These are phyloP conservation scores for Copidosoma floridanum DNA, from an alignment of 1,140 invertebrate species.

Conservation along the genomic window DNA sequence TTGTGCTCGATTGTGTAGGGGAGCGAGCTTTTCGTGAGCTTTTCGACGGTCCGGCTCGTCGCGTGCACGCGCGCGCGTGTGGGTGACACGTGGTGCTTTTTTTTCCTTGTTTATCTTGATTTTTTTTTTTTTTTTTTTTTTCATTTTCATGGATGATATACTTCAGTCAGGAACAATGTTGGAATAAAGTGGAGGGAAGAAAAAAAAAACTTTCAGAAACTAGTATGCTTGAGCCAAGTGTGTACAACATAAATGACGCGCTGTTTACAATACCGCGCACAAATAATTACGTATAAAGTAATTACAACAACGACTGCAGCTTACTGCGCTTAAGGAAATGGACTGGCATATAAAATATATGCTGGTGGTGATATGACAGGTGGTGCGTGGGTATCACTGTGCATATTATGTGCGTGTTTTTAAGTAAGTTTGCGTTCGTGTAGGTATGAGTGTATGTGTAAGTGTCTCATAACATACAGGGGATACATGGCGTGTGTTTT, in stretches of 20 bases:
- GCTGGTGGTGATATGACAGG: neutral
- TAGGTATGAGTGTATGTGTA: neutral
- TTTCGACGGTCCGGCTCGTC: neutral
- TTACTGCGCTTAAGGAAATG: slow-evolving; percentile 19
- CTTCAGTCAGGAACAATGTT: neutral
- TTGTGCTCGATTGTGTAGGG: too few species aligned
- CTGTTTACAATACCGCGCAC: slow-evolving; percentile 17
- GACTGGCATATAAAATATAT: too few species aligned
- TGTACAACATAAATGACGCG: slow-evolving; percentile 23
- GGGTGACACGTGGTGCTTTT: neutral
- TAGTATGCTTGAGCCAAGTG: too few species aligned
- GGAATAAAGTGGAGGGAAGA: too few species aligned
- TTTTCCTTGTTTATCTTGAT: too few species aligned
- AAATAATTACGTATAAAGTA: slow-evolving; percentile 26
- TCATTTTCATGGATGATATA: neutral
- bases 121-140: neutral
- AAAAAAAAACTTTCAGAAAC: too few species aligned
- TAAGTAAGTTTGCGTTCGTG: neutral
- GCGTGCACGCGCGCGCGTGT: neutral
- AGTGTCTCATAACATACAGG: neutral
- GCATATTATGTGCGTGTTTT: neutral
- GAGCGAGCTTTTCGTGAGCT: neutral
- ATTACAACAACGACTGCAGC: slow-evolving; percentile 15
- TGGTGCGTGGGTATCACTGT: slow-evolving; percentile 14
- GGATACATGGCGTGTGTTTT: neutral